Evolutionary conservation across 2,888 invertebrate species (phyloP), one percentile per base, ranked within the genome.

Genomic region (Brenthis daphne): DNA sequence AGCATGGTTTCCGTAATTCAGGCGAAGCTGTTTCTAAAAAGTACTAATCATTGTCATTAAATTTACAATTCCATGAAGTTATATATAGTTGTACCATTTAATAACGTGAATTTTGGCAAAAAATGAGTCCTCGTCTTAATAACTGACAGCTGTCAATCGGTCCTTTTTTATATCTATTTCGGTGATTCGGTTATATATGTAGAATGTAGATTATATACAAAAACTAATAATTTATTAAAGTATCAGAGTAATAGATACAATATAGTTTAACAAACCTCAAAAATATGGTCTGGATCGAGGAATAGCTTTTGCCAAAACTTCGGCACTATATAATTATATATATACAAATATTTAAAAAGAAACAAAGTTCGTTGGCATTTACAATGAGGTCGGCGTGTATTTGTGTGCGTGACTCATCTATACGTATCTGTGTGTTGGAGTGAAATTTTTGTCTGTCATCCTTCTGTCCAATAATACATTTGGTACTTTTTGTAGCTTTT

Each of bases 361-460:
- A 74, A 66, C 48, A 57, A 33, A 75, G 85, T 82, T 85, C 84
- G 80, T 85, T 84, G 85, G 79, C 85, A 85, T 84, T 84, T 78
- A 68, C 74, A 85, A 82, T 76, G 77, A 75, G 84, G 84, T 74
- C 85, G 76, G 68, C 33, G 69, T 72, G 37, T 76, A 72, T 77
- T 69, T 67, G 77, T 77, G 77, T 76, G 76, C 65, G 75, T 74
- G 72, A 66, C 58, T 55, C 61, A 60, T 66, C 13, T 66, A 56
- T 48, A 47, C 51, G 37, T 68, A 57, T 67, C 61, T 69, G 58
- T 58, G 57, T 67, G 63, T 68, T 67, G 69, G 65, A 67, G 33
- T 70, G 43, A 70, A 73, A 72, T 67, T 74, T 69, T 70, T 71
- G 74, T 69, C 70, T 72, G 71, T 68, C 68, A 71, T 71, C 58